Base-by-base conservation (phyloP, 2,797 vertebrate species). In the Labeo calbasu region DNA sequence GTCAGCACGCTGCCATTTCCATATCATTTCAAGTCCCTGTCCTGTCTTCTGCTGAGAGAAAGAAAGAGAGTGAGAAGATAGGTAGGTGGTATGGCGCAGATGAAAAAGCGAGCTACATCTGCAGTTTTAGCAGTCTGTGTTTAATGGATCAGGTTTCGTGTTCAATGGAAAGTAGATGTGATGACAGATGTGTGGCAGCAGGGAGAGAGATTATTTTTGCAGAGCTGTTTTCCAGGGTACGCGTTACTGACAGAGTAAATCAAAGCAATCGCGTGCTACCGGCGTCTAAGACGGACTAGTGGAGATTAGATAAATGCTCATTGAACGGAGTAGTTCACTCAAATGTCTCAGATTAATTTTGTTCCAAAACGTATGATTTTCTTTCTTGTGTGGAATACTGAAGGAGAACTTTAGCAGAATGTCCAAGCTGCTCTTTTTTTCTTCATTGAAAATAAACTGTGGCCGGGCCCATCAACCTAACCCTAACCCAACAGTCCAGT, bases 131-230 rank as follows among this genome's bases (percentile, higher is more conserved):
- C 84, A 75, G 93, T 89, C 81, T 85, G 87, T 72, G 87, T 91
- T 93, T 91, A 86, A 88, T 85, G 84, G 92, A 89, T 93, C 48
- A 10, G 81, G 89, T 93, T 94, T 93, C 91, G 81, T 90, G 86
- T 92, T 91, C 84, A 66, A 90, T 95, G 94, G 93, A 95, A 95
- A 95, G 92, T 91, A 87, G 89, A 92, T 94, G 90, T 89, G 89
- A 75, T 90, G 91, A 53, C 68, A 86, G 89, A 90, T 89, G 36
- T 68, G 36, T 69, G 91, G 91, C 85, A 65, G 77, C 88, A 89
- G 89, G 86, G 86, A 87, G 88, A 91, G 79, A 92, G 91, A 95
- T 94, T 91, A 88, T 88, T 93, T 95, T 93, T 89, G 88, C 94
- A 94, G 93, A 92, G 19, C 79, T 91, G 91, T 94, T 92, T 93